phyloP scores from a whole-genome alignment of 2,888 invertebrate genomes.

The Reticulitermes lucifugus region DNA sequence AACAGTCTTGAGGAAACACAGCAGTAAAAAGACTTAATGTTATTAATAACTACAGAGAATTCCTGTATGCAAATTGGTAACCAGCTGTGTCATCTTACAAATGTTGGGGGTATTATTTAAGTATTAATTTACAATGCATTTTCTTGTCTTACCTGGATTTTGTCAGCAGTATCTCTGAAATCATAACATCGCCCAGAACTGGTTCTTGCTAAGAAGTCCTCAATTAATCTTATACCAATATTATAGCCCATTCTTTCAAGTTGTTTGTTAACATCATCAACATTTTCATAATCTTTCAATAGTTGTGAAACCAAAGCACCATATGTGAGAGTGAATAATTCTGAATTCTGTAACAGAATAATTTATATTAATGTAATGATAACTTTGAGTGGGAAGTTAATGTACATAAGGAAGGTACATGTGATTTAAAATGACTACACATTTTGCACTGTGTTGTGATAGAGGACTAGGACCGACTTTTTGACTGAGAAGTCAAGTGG shows the following conservation, averaged over 20 bases:
- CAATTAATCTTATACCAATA: conserved; percentile 97
- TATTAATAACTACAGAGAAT: too few relatives aligned
- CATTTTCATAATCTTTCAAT: conserved; percentile 95
- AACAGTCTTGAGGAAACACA: too few relatives aligned
- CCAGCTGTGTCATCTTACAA: too few relatives aligned
- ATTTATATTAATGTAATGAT: neutral
- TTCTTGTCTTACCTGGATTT: conserved; percentile 79
- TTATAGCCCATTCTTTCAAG: conserved; percentile 96
- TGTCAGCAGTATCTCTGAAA: conserved; percentile 96
- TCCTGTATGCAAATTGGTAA: too few relatives aligned
- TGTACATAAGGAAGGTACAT: neutral
- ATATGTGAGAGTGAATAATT: conserved; percentile 96
- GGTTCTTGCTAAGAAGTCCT: conserved; percentile 96
- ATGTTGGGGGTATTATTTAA: too few relatives aligned
- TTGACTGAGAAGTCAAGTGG: neutral
- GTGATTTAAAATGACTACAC: neutral
- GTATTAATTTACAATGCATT: neutral
- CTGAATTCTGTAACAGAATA: conserved; percentile 82
- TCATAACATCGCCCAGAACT: conserved; percentile 92
- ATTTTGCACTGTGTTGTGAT: neutral
- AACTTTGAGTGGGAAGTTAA: neutral
- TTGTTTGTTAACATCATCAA: conserved; percentile 98
- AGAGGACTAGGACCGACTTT: neutral
- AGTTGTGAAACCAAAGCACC: conserved; percentile 98
- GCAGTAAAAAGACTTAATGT: too few relatives aligned